Percentiles rank a stretch among this genome's conserved stretches.
phyloP scores from a whole-genome alignment of 2,888 invertebrate species.

The Pristionchus exspectatus region DNA sequence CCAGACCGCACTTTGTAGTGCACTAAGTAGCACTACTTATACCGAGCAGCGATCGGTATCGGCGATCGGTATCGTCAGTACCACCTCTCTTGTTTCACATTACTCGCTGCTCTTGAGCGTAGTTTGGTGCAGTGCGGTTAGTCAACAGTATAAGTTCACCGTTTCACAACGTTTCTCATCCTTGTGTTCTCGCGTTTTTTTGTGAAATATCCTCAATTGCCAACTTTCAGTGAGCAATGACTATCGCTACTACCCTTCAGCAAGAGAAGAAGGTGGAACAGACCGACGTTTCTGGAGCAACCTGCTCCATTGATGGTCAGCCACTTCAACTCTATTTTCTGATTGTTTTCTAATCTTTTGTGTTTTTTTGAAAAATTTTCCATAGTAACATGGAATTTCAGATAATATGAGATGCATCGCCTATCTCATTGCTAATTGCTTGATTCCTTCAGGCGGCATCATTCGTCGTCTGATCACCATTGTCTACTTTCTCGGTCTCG shows the following conservation, averaged over 20 bases:
- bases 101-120: neutral
- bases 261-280: neutral
- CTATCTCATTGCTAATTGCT: neutral
- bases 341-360: neutral
- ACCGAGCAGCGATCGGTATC: neutral
- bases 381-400: too few species aligned
- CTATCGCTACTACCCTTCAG: neutral
- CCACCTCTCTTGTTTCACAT: neutral
- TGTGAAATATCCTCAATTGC: neutral
- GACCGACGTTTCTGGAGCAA: neutral
- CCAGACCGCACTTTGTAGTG: neutral
- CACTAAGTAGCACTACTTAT: neutral
- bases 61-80: neutral
- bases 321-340: too few species aligned
- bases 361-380: neutral
- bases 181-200: neutral
- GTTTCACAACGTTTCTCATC: neutral
- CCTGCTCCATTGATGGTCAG: neutral
- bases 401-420: too few species aligned
- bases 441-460: neutral
- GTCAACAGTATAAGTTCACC: neutral
- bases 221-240: neutral
- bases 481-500: neutral
- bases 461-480: neutral
- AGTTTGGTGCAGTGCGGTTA: neutral